These are phyloP conservation scores for Saccostrea echinata DNA, from an alignment of 1,140 invertebrate species.

Conservation along the genomic window DNA sequence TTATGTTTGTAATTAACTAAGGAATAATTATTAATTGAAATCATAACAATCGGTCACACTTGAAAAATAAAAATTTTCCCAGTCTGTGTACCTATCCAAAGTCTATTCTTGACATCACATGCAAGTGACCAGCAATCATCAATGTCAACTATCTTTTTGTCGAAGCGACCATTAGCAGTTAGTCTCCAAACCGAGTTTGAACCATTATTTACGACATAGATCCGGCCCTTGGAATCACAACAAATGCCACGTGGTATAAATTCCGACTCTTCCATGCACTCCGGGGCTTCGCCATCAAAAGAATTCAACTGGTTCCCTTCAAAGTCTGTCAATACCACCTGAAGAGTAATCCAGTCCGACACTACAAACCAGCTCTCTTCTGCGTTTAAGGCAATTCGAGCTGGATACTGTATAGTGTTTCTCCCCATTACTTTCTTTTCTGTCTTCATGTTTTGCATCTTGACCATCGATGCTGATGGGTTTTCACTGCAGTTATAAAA, in stretches of 20 bases:
- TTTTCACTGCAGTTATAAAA: slow-evolving; percentile 38
- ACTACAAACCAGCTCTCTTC: slow-evolving; percentile 17
- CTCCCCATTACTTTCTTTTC: neutral
- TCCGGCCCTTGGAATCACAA: neutral
- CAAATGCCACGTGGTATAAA: slow-evolving; percentile 49
- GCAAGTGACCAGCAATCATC: slow-evolving; percentile 46
- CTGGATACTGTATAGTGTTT: slow-evolving; percentile 41
- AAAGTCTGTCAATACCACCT: slow-evolving; percentile 8
- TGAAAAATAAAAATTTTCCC: slow-evolving; percentile 41
- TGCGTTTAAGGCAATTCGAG: slow-evolving; percentile 1
- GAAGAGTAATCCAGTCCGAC: slow-evolving; percentile 39
- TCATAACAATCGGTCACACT: neutral
- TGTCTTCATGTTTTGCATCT: slow-evolving; percentile 7
- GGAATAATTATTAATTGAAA: neutral
- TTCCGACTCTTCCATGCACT: neutral
- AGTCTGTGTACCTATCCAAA: slow-evolving; percentile 45
- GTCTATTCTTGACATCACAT: slow-evolving; percentile 21
- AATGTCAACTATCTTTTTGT: slow-evolving; percentile 1
- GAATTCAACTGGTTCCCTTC: slow-evolving; percentile 19
- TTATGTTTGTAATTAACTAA: too few species aligned
- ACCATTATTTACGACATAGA: slow-evolving; percentile 45
- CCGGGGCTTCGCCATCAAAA: slow-evolving; percentile 19
- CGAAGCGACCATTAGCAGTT: slow-evolving; percentile 1
- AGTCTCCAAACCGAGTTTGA: slow-evolving; percentile 1
- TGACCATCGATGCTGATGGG: slow-evolving; percentile 32